Base-by-base conservation (phyloP, 2,113 vertebrate species). In the Oceanites oceanicus region DNA sequence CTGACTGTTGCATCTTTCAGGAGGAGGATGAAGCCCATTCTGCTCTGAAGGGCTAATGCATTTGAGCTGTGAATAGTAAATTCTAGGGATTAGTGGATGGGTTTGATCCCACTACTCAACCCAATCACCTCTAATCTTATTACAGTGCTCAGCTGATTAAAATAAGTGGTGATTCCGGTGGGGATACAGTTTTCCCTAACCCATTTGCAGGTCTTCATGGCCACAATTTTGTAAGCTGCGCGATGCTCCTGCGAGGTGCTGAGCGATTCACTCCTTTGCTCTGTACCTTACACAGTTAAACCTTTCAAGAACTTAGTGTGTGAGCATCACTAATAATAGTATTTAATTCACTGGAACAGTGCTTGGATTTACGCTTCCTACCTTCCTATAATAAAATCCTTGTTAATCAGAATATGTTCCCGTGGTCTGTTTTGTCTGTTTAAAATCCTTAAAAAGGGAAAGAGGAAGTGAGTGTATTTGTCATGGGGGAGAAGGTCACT, bases 81-180 rank as follows among this genome's bases (percentile, higher is more conserved):
- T 79, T 96, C 83, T 89, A 90, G 70, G 76, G 90, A 96, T 97
- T 97, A 97, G 44, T 74, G 74, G 90, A 96, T 97, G 95, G 83
- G 78, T 92, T 96, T 97, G 96, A 92, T 96, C 92, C 55, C 79
- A 72, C 86, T 95, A 78, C 89, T 97, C 94, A 97, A 50, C 85
- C 89, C 91, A 93, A 93, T 97, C 72, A 77, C 68, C 58, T 90
- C 82, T 96, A 97, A 97, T 96, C 95, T 96, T 92, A 96, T 97
- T 97, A 96, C 21, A 58, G 45, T 73, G 62, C 84, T 96, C 92
- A 95, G 91, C 92, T 97, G 88, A 97, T 97, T 96, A 94, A 95
- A 96, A 93, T 62, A 88, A 92, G 10, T 88, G 88, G 91, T 89
- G 94, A 95, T 95, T 97, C 87, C 13, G 29, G 78, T 68, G 79